These are phyloP conservation scores for Apotomis betuletana DNA, from an alignment of 2,888 invertebrate genomes.

Conservation along the genomic window DNA sequence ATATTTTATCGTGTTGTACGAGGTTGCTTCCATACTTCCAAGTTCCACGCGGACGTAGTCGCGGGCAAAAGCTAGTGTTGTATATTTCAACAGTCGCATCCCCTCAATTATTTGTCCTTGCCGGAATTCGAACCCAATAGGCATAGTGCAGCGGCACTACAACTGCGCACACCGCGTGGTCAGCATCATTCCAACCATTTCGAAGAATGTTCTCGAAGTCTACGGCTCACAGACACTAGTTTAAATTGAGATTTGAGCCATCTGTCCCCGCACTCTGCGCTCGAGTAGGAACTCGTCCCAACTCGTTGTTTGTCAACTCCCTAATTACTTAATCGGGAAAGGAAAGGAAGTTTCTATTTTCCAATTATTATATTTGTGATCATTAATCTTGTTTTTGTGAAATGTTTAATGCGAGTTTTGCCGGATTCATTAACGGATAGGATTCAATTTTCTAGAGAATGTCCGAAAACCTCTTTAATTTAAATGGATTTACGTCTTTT, in stretches of 20 bases:
- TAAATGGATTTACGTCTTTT: neutral
- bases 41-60: no score
- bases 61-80: no score
- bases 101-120: no score
- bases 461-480: neutral
- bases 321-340: constrained; percentile 32
- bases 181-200: no score
- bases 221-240: neutral
- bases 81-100: no score
- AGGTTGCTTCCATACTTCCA: no score
- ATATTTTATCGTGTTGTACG: no score
- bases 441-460: neutral
- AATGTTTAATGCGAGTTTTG: constrained; percentile 24
- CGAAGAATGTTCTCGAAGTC: no score
- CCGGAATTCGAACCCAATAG: no score
- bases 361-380: constrained; percentile 33
- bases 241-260: constrained; percentile 1
- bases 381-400: constrained; percentile 38
- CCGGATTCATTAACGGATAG: constrained; percentile 12
- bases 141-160: no score
- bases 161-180: no score
- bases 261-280: neutral
- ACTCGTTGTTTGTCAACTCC: constrained; percentile 38
- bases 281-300: constrained; percentile 8
- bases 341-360: constrained; percentile 30